Evolutionary conservation across 2,888 invertebrate genomes (phyloP).

Genomic region (Heliconius charithonia): DNA sequence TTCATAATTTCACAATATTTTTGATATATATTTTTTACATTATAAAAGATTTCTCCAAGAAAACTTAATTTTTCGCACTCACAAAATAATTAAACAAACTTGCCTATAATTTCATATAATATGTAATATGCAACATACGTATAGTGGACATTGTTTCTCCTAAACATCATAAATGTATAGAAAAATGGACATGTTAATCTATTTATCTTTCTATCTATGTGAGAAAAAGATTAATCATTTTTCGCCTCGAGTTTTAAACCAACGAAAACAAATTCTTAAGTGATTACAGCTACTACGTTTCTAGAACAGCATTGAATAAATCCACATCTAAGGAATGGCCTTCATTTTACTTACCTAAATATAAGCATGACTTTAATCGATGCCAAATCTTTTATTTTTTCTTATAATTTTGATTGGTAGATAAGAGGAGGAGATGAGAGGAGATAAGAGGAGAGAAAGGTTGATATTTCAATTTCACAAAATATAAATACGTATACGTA

Average conservation of each 20-base stretch:
- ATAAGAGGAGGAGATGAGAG: too few relatives aligned
- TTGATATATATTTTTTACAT: too few relatives aligned
- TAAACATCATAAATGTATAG: not conserved
- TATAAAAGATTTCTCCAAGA: too few relatives aligned
- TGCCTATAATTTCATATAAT: not conserved
- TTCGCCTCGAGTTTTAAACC: constrained; percentile 32
- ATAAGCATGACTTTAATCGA: constrained; percentile 53
- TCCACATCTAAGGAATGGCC: constrained; percentile 50
- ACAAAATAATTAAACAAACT: too few relatives aligned
- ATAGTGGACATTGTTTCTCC: too few relatives aligned
- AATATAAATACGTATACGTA: not conserved
- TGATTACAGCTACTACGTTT: constrained; percentile 44
- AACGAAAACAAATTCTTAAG: constrained; percentile 36
- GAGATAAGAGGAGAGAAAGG: not conserved
- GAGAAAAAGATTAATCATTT: constrained; percentile 14
- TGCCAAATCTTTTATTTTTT: constrained; percentile 53
- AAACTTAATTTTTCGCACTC: too few relatives aligned
- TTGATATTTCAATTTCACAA: not conserved
- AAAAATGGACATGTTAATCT: not conserved
- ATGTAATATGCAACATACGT: not conserved
- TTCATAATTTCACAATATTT: too few relatives aligned
- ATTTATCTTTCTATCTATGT: not conserved
- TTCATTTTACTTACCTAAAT: constrained; percentile 50
- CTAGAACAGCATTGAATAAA: constrained; percentile 58
- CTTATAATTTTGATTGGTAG: constrained; percentile 32